Evolutionary conservation across 2,888 invertebrate species (phyloP).

Genomic region (Phaedon cochleariae): DNA sequence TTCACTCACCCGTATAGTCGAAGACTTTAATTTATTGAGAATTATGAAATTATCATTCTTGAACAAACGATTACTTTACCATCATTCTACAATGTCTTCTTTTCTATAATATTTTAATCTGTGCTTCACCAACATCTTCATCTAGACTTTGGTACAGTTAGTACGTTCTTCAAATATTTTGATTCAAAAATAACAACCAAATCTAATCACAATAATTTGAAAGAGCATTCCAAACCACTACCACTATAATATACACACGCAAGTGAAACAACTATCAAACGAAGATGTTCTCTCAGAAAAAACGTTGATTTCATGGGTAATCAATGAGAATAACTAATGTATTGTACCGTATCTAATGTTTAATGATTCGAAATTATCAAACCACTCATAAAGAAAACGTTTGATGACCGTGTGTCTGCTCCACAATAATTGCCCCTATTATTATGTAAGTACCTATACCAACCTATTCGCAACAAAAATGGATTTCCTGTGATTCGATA

Average conservation of each 20-base stretch:
- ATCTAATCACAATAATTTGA: not conserved
- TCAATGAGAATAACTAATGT: not conserved
- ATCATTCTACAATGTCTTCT: too few relatives aligned
- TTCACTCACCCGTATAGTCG: too few relatives aligned
- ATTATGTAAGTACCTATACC: too few relatives aligned
- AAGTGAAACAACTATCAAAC: not conserved
- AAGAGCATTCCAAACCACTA: not conserved
- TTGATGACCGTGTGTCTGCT: not conserved
- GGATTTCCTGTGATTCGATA: constrained; percentile 22
- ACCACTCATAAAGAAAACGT: not conserved
- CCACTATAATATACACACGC: not conserved
- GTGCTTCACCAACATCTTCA: too few relatives aligned
- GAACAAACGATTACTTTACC: too few relatives aligned
- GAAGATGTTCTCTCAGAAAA: not conserved
- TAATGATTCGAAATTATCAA: not conserved
- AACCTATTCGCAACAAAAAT: constrained; percentile 25
- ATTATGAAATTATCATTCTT: too few relatives aligned
- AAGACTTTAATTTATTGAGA: too few relatives aligned
- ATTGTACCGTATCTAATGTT: not conserved
- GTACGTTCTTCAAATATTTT: too few relatives aligned
- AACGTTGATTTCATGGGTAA: not conserved
- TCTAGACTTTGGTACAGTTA: too few relatives aligned
- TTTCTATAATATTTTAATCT: too few relatives aligned
- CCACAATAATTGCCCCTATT: not conserved
- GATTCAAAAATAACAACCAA: not conserved